Evolutionary conservation across 64 coral and sea anemone species (phyloP).

Genomic region (Montipora cactus): DNA sequence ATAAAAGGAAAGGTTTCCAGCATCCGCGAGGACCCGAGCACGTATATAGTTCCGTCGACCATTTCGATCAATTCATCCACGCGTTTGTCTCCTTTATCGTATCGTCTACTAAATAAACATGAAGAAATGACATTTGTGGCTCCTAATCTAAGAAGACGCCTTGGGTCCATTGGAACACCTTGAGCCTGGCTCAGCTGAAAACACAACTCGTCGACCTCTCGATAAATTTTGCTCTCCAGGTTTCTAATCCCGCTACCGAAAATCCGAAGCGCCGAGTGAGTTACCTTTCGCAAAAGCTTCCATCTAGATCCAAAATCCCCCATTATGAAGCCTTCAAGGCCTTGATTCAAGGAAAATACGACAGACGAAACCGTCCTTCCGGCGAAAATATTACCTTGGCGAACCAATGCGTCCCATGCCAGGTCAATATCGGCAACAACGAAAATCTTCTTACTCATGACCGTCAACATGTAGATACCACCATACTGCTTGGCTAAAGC

Average conservation of each 20-base stretch:
- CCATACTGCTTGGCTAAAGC: conserved; percentile 61
- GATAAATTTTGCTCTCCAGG: conserved; percentile 38
- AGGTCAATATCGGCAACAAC: conserved; percentile 58
- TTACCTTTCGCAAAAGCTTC: conserved; percentile 73
- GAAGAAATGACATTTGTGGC: conserved; percentile 60
- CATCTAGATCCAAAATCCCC: conserved; percentile 69
- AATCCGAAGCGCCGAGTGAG: conserved; percentile 58
- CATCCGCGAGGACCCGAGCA: neutral
- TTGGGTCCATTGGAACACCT: conserved; percentile 1
- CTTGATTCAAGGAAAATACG: neutral
- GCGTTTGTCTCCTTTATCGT: conserved; percentile 39
- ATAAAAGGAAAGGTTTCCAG: conserved; percentile 70
- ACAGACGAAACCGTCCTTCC: conserved; percentile 7
- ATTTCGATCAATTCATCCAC: conserved; percentile 41
- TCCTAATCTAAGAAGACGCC: neutral
- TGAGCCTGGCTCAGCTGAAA: neutral
- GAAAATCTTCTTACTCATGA: conserved; percentile 59
- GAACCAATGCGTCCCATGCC: conserved; percentile 63
- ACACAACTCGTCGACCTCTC: conserved; percentile 13
- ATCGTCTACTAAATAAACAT: conserved; percentile 52
- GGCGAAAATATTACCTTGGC: conserved; percentile 50
- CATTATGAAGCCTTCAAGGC: conserved; percentile 43
- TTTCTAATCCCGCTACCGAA: conserved; percentile 35
- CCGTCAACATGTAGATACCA: conserved; percentile 53
- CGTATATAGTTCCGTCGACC: conserved; percentile 29